A percentile compares a stretch with the other conserved stretches of the same genome.
Evolutionary conservation across 2,888 invertebrate species (phyloP).

Genomic region (Slavum lentiscoides): DNA sequence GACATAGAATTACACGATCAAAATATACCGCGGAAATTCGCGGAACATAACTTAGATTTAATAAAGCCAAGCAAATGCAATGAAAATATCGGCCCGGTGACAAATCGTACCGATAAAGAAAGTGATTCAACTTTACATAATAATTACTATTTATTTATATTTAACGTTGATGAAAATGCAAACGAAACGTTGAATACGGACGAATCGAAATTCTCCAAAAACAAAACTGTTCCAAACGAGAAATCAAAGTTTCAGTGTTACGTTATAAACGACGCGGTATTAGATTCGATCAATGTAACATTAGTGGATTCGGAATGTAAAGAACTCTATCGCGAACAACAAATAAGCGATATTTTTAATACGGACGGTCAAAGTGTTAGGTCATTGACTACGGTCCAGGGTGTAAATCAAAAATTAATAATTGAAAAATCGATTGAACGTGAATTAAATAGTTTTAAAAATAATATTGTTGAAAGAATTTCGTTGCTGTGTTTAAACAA

Average conservation of each 20-base stretch:
- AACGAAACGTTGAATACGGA: background rate
- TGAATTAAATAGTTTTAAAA: constrained; percentile 12
- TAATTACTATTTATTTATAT: background rate
- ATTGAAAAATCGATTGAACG: constrained; percentile 33
- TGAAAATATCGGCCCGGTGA: background rate
- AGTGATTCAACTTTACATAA: too few relatives aligned
- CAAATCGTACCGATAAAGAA: background rate
- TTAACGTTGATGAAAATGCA: background rate
- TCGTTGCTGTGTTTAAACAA: background rate
- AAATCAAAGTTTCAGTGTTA: background rate
- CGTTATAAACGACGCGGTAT: background rate
- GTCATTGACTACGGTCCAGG: background rate
- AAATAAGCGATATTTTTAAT: background rate
- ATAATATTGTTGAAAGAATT: constrained; percentile 11
- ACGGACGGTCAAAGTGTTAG: background rate
- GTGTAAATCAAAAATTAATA: background rate
- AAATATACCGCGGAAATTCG: background rate
- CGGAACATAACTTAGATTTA: too few relatives aligned
- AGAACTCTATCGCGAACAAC: background rate
- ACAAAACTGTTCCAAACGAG: background rate
- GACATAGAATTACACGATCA: background rate
- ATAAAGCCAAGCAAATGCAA: background rate
- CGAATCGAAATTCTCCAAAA: background rate
- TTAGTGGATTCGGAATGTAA: background rate
- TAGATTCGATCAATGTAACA: background rate